Evolutionary conservation across 1,140 invertebrate genomes (phyloP), one percentile per base, ranked within the genome.

Genomic region (Aphaenogaster ashmeadi): DNA sequence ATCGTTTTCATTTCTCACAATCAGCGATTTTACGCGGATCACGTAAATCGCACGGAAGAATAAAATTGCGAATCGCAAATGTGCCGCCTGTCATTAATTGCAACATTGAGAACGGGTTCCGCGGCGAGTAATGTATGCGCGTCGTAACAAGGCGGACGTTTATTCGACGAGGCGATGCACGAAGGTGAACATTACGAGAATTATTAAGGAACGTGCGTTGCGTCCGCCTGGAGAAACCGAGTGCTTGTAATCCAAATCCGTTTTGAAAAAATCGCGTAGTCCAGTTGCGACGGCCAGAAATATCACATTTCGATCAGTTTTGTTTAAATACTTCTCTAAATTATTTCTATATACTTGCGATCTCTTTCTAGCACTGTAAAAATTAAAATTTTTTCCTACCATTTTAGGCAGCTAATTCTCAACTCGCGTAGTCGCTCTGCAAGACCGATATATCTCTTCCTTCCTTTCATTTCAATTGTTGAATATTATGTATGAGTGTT

Each of bases 41-140:
- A 27, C 74, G 21, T 64, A 21, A 21, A 47, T 71, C 36, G 60
- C 69, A 52, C 62, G 58, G 87, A 83, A 83, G 66, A 83, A 56
- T 72, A 83, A 72, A 71, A 33, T 33, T 27, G 58, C 56, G 58
- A 62, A 38, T 77, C 56, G 33, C 78, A 44, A 67, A 67, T 62
- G 50, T 21, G 78, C 44, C 66, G 79, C 47, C 52, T 58, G 50
- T 83, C 78, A 71, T 81, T 81, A 81, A 83, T 72, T 83, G 79
- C 79, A 72, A 83, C 78, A 81, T 81, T 69, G 78, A 81, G n/a
- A 81, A 81, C 64, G 62, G n/a, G 78, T 71, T 81, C 36, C 64
- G 64, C 47, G 38, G 78, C 62, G 52, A 72, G 15, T 72, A 56
- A 83, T 72, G 21, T 72, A 72, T 83, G 79, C 79, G 47, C 62